Conservation (phyloP, 1,140 invertebrate genomes). For the Choristoneura fumiferana region DNA sequence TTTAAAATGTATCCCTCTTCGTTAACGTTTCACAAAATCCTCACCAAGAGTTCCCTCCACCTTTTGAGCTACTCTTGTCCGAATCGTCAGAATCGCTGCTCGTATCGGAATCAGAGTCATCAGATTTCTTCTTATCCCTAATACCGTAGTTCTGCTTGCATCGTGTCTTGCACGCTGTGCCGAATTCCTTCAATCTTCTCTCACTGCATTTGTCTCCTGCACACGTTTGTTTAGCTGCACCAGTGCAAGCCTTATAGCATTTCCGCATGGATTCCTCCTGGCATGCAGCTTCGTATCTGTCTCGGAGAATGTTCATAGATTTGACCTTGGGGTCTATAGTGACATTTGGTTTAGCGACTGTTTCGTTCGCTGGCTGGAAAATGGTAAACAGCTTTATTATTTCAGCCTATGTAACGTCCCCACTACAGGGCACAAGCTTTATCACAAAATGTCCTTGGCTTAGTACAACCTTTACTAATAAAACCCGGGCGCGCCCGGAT, state of each 20-base stretch:
- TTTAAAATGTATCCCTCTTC: too few species aligned
- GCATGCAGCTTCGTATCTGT: conserved; percentile 39
- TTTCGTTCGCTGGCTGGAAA: neutral
- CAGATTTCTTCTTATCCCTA: neutral
- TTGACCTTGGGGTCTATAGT: neutral
- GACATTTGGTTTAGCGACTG: neutral
- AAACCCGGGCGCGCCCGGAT: too few species aligned
- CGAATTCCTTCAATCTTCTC: conserved; percentile 24
- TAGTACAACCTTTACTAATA: too few species aligned
- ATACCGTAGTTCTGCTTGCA: conserved; percentile 33
- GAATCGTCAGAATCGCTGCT: neutral
- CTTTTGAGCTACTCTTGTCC: too few species aligned
- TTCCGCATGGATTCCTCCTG: conserved; percentile 29
- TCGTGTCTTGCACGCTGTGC: conserved; percentile 27
- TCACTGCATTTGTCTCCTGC: conserved; percentile 25
- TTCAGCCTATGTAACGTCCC: too few species aligned
- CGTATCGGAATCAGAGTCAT: conserved; percentile 1
- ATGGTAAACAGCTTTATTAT: too few species aligned
- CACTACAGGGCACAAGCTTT: too few species aligned
- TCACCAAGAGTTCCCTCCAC: too few species aligned
- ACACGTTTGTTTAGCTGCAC: conserved; percentile 30
- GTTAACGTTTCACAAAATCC: too few species aligned
- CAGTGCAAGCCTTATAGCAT: conserved; percentile 36
- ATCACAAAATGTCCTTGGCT: too few species aligned
- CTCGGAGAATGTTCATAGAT: conserved; percentile 28